These are phyloP conservation scores for Trachymyrmex cornetzi DNA, from an alignment of 1,140 invertebrate genomes.

Conservation along the genomic window DNA sequence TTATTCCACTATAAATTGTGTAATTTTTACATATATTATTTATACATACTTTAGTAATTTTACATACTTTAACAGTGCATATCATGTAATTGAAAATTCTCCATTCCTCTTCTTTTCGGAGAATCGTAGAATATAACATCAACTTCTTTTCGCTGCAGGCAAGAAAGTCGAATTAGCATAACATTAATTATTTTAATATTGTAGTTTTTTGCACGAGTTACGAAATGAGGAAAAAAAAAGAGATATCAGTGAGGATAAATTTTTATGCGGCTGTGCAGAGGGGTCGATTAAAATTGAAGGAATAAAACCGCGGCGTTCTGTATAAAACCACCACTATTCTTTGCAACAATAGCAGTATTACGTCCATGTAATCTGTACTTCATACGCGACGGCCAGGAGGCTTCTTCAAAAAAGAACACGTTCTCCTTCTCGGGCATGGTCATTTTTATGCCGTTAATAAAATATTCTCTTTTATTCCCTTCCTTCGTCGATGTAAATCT, in stretches of 20 bases:
- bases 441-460: constrained; percentile 63
- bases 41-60: no score
- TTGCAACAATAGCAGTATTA: constrained; percentile 54
- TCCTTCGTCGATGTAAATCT: constrained; percentile 55
- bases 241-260: neutral
- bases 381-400: constrained; percentile 33
- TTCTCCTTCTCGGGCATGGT: constrained; percentile 25
- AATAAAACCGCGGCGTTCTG: constrained; percentile 8
- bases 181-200: constrained; percentile 49
- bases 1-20: no score
- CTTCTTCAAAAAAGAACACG: constrained; percentile 46
- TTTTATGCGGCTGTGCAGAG: constrained; percentile 5
- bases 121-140: no score
- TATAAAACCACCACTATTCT: constrained; percentile 46
- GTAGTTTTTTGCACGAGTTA: constrained; percentile 12
- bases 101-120: neutral
- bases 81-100: neutral
- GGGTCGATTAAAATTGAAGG: constrained; percentile 44
- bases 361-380: constrained; percentile 58
- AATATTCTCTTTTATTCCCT: constrained; percentile 57
- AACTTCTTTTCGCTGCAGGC: constrained; percentile 1
- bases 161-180: constrained; percentile 21
- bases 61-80: no score
- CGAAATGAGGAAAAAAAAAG: neutral
- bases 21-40: no score